A percentile compares a stretch with the other conserved stretches of the same genome.
These are phyloP conservation scores for Epinotia ramella DNA, from an alignment of 2,888 invertebrate species.

Conservation along the genomic window DNA sequence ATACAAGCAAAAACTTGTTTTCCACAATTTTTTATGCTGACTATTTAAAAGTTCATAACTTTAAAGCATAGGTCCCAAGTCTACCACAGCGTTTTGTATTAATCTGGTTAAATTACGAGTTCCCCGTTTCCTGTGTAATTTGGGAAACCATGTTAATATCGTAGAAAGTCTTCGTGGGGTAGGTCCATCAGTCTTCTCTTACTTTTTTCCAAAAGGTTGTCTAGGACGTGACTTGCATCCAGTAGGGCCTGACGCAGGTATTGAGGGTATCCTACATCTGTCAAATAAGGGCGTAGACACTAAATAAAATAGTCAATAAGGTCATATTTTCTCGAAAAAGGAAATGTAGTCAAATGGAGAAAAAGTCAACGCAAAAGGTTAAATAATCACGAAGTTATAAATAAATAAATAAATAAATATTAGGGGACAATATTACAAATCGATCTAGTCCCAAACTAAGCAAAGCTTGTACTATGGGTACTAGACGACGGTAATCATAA, in stretches of 20 bases:
- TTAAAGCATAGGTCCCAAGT: background rate
- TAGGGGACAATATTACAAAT: too few relatives aligned
- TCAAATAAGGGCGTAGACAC: too few relatives aligned
- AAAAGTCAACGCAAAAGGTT: too few relatives aligned
- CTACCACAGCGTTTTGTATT: background rate
- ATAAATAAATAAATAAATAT: too few relatives aligned
- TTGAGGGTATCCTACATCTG: slow-evolving; percentile 9
- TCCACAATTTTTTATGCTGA: background rate
- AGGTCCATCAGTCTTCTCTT: slow-evolving; percentile 2
- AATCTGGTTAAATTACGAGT: background rate
- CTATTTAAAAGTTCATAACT: background rate
- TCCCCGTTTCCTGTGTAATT: background rate
- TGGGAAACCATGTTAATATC: background rate
- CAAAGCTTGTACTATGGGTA: too few relatives aligned
- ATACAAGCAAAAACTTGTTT: background rate
- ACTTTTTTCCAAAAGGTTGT: slow-evolving; percentile 8
- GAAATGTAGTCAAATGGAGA: too few relatives aligned
- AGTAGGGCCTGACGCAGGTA: slow-evolving; percentile 19
- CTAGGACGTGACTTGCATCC: slow-evolving; percentile 29
- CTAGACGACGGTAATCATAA: too few relatives aligned
- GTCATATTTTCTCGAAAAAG: too few relatives aligned
- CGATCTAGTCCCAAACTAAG: too few relatives aligned
- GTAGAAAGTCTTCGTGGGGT: background rate
- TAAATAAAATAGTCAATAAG: too few relatives aligned
- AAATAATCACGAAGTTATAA: too few relatives aligned